Percentiles rank a stretch among this genome's conserved stretches.
Evolutionary conservation across 2,888 invertebrate genomes (phyloP).

Genomic region (Dascillus cervinus): DNA sequence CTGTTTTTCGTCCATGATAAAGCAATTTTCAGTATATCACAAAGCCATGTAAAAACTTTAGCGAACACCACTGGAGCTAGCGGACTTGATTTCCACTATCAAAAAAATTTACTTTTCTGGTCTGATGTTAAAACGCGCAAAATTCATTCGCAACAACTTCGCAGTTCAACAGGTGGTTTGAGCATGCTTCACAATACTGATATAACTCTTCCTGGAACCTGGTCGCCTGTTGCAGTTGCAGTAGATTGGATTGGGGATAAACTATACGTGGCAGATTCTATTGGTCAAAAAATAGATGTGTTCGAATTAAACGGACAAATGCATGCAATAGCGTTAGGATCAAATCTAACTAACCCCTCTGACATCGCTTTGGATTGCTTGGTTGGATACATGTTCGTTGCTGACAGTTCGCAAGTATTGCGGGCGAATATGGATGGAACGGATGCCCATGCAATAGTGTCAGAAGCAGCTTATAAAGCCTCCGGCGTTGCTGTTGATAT

Average conservation of each 20-base stretch:
- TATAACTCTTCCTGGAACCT: slow-evolving; percentile 72
- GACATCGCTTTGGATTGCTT: slow-evolving; percentile 92
- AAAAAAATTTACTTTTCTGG: slow-evolving; percentile 75
- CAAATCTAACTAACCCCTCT: slow-evolving; percentile 83
- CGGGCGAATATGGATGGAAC: slow-evolving; percentile 94
- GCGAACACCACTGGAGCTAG: slow-evolving; percentile 80
- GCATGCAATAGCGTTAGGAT: slow-evolving; percentile 86
- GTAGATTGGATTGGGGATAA: slow-evolving; percentile 97
- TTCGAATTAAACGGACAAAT: slow-evolving; percentile 80
- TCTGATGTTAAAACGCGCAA: slow-evolving; percentile 82
- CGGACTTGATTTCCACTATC: slow-evolving; percentile 78
- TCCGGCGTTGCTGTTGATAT: slow-evolving; percentile 87
- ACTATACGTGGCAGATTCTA: slow-evolving; percentile 87
- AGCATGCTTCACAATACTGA: slow-evolving; percentile 51
- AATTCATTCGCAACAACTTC: slow-evolving; percentile 56
- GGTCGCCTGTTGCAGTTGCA: slow-evolving; percentile 85
- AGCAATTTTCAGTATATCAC: slow-evolving; percentile 59
- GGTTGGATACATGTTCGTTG: slow-evolving; percentile 79
- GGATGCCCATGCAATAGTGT: slow-evolving; percentile 71
- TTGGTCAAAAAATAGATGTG: slow-evolving; percentile 91
- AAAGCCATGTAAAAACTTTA: slow-evolving; percentile 53
- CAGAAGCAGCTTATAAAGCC: slow-evolving; percentile 90
- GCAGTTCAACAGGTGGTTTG: slow-evolving; percentile 40
- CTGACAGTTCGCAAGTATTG: slow-evolving; percentile 74
- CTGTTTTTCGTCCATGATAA: slow-evolving; percentile 65